A percentile compares a stretch with the other conserved stretches of the same genome.
These are phyloP conservation scores for Malacoctenus gilli DNA, from an alignment of 2,797 vertebrate species.

Conservation along the genomic window DNA sequence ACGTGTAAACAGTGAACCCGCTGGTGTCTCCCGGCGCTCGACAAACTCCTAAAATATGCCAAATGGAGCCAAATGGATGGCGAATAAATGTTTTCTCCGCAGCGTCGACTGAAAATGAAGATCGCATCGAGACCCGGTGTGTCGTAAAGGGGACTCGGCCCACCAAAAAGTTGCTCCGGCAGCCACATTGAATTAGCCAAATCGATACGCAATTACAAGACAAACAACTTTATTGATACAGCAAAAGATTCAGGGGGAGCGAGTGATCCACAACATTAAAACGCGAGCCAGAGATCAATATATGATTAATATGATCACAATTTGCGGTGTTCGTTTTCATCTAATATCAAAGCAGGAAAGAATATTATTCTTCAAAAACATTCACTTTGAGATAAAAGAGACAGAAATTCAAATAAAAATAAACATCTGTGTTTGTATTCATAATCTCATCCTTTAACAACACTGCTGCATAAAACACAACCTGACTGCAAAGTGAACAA, in stretches of 20 bases:
- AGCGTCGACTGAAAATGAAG: constrained; percentile 45
- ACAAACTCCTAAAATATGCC: constrained; percentile 37
- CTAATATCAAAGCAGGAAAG: constrained; percentile 1
- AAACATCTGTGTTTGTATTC: no score
- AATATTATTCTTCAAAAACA: no score
- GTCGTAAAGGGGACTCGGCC: constrained; percentile 5
- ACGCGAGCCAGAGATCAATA: constrained; percentile 68
- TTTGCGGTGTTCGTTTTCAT: not conserved
- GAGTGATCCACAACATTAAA: constrained; percentile 69
- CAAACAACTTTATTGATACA: constrained; percentile 79
- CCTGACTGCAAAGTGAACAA: no score
- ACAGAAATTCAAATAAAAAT: no score
- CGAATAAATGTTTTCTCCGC: constrained; percentile 37
- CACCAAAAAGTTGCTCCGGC: constrained; percentile 42
- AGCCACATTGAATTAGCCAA: constrained; percentile 54
- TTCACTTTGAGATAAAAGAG: no score
- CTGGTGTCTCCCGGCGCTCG: constrained; percentile 32
- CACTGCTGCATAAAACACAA: no score
- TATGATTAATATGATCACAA: constrained; percentile 55
- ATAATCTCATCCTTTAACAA: no score
- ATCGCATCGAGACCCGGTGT: constrained; percentile 32
- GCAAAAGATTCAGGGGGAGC: constrained; percentile 59
- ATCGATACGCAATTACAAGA: constrained; percentile 83
- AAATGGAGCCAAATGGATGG: constrained; percentile 33
- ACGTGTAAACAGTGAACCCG: constrained; percentile 43